Conservation (phyloP, 2,888 invertebrate genomes). For the Erebia palarica region DNA sequence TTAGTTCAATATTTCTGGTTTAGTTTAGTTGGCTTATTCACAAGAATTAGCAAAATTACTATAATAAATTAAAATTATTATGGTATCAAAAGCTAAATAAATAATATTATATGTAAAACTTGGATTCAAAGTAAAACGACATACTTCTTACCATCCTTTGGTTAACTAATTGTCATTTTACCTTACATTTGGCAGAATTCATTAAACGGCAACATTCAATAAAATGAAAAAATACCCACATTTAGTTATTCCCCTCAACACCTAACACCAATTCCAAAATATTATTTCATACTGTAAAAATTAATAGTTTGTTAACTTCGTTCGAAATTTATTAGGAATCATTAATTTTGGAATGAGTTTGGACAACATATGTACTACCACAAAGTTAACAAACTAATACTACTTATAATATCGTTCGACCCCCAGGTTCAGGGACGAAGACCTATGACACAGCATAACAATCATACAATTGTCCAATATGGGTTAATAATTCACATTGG, state of each 20-base stretch:
- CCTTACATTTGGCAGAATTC: constrained; percentile 5
- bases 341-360: constrained; percentile 2
- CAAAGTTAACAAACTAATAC: not conserved
- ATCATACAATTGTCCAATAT: not conserved
- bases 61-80: not conserved
- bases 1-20: not conserved
- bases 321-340: not conserved
- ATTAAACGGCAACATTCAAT: not conserved
- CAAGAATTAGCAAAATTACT: not conserved
- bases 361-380: not conserved
- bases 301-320: not conserved
- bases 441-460: not conserved
- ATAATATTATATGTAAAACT: not conserved
- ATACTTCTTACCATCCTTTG: not conserved
- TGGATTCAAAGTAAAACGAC: not conserved
- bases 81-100: not conserved
- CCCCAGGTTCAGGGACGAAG: not conserved
- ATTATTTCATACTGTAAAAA: constrained; percentile 1
- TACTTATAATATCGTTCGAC: not conserved
- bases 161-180: not conserved
- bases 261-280: constrained; percentile 9
- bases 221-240: not conserved
- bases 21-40: not conserved
- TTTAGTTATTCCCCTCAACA: constrained; percentile 1
- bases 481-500: too few relatives aligned